phyloP scores from a whole-genome alignment of 2,113 vertebrate species.

The Pleuronectes platessa region DNA sequence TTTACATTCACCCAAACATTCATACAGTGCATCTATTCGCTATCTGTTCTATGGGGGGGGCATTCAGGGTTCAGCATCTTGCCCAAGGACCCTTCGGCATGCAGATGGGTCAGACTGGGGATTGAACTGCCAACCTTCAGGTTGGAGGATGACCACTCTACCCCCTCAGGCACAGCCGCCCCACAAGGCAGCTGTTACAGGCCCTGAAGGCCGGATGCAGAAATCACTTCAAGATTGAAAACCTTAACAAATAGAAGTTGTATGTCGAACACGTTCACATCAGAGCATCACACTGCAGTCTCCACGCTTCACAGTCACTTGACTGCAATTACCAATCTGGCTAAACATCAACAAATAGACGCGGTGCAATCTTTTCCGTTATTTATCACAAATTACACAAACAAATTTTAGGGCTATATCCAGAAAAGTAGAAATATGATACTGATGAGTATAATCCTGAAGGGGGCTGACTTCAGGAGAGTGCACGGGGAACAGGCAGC shows the following conservation, averaged over 20 bases:
- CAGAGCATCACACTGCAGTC: background rate
- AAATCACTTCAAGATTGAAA: constrained; percentile 2
- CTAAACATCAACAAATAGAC: background rate
- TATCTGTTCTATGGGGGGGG: too few species aligned
- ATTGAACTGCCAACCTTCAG: too few species aligned
- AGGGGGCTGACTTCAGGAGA: constrained; percentile 43
- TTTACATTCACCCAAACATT: too few species aligned
- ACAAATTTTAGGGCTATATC: background rate
- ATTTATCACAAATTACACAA: background rate
- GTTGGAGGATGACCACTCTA: too few species aligned
- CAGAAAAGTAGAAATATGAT: constrained; percentile 15
- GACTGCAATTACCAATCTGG: constrained; percentile 16
- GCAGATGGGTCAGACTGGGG: too few species aligned
- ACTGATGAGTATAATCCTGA: constrained; percentile 20
- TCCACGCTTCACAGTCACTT: constrained; percentile 8
- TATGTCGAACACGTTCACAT: background rate
- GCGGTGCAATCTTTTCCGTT: background rate
- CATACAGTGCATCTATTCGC: too few species aligned
- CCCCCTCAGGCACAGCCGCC: too few species aligned
- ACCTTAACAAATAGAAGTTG: background rate
- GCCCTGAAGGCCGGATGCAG: background rate
- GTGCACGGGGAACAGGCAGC: constrained; percentile 58
- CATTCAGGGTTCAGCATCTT: too few species aligned
- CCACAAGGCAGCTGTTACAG: background rate
- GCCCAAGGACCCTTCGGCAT: too few species aligned